Percentiles rank a stretch among this genome's conserved stretches.
These are phyloP conservation scores for Sarcophaga caerulescens DNA, from an alignment of 2,888 invertebrate species.

Conservation along the genomic window DNA sequence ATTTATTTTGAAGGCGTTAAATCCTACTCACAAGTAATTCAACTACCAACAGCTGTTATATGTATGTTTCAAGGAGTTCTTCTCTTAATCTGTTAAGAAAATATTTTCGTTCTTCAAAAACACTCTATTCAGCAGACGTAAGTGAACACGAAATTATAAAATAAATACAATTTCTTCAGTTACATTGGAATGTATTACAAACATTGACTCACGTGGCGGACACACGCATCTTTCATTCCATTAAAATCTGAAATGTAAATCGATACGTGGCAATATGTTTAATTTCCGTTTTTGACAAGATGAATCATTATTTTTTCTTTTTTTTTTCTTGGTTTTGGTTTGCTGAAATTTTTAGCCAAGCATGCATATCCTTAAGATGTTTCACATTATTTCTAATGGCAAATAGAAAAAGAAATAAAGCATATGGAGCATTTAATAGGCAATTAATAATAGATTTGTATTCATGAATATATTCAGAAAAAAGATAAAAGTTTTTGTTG, in stretches of 20 bases:
- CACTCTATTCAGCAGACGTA: neutral
- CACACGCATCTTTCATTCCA: constrained; percentile 39
- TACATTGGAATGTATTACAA: constrained; percentile 16
- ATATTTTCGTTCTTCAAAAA: constrained; percentile 26
- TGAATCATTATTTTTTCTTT: neutral
- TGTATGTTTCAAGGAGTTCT: constrained; percentile 40
- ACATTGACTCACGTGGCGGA: constrained; percentile 52
- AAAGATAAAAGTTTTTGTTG: neutral
- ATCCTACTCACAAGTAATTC: constrained; percentile 25
- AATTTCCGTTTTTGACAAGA: constrained; percentile 29
- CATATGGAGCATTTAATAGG: neutral
- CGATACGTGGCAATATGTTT: constrained; percentile 42
- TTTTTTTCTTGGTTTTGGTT: too few species aligned
- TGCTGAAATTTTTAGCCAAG: neutral
- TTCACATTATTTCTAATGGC: neutral
- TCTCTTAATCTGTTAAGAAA: constrained; percentile 41
- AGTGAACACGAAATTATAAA: constrained; percentile 1
- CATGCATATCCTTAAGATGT: neutral
- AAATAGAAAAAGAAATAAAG: neutral
- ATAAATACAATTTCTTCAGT: constrained; percentile 16
- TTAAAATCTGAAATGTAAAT: constrained; percentile 1
- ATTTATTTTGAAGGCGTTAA: constrained; percentile 35
- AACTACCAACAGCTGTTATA: constrained; percentile 52
- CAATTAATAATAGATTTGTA: neutral
- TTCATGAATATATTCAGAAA: neutral